phyloP scores from a whole-genome alignment of 2,113 vertebrate genomes.

The Tetraodon nigroviridis region DNA sequence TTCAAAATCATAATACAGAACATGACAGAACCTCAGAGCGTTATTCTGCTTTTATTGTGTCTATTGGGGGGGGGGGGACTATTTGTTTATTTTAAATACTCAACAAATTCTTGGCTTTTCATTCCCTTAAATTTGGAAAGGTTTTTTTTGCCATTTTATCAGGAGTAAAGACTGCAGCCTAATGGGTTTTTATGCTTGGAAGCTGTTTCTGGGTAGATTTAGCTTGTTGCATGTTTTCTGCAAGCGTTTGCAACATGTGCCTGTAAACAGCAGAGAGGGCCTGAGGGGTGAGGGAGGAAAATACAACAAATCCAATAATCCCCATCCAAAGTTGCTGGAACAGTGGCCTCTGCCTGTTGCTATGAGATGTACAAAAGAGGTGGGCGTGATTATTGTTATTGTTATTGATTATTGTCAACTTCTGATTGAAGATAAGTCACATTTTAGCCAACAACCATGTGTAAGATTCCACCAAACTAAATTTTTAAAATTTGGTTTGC shows the following conservation, averaged over 20 bases:
- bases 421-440: background rate
- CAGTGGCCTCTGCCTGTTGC: background rate
- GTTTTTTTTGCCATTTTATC: too few relatives aligned
- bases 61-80: too few relatives aligned
- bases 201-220: constrained; percentile 5
- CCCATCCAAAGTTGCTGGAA: background rate
- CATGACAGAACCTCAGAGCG: too few relatives aligned
- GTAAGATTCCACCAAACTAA: too few relatives aligned
- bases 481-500: too few relatives aligned
- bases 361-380: background rate
- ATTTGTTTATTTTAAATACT: too few relatives aligned
- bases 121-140: too few relatives aligned
- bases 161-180: background rate
- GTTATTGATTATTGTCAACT: background rate
- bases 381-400: background rate
- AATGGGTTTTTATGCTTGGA: background rate
- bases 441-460: background rate
- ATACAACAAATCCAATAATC: constrained; percentile 2
- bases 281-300: background rate
- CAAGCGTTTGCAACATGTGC: constrained; percentile 7
- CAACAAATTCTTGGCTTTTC: too few relatives aligned
- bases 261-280: background rate
- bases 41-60: too few relatives aligned
- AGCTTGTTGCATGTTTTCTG: background rate
- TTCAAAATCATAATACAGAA: too few relatives aligned